phyloP scores from a whole-genome alignment of 1,140 invertebrate species.

The Idris sp. region DNA sequence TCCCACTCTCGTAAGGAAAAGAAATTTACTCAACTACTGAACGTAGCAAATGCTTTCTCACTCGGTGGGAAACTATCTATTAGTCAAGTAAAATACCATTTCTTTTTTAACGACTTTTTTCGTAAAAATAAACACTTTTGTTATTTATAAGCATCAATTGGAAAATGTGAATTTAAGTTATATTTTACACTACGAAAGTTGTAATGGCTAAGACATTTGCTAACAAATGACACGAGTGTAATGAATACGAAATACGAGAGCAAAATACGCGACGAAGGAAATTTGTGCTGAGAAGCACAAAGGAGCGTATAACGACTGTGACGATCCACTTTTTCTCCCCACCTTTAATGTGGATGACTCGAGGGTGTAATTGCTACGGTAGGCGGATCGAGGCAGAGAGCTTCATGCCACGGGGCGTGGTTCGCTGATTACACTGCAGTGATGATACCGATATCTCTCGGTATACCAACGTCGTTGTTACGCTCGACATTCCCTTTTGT shows the following conservation, averaged over 20 bases:
- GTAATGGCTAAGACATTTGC: slow-evolving; percentile 14
- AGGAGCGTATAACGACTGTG: slow-evolving; percentile 53
- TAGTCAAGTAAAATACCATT: too few relatives aligned
- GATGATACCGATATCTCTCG: slow-evolving; percentile 59
- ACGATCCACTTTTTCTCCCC: slow-evolving; percentile 55
- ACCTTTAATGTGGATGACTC: slow-evolving; percentile 60
- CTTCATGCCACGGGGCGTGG: slow-evolving; percentile 61
- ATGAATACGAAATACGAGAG: slow-evolving; percentile 48
- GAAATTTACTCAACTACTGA: too few relatives aligned
- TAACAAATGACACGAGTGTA: slow-evolving; percentile 27
- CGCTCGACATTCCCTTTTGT: slow-evolving; percentile 39
- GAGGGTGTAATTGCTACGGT: slow-evolving; percentile 62
- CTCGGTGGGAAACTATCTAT: too few relatives aligned
- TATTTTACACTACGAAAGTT: too few relatives aligned
- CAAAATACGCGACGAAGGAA: slow-evolving; percentile 39
- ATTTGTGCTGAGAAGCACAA: slow-evolving; percentile 57
- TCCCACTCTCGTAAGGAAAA: too few relatives aligned
- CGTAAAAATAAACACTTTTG: too few relatives aligned
- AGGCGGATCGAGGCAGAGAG: slow-evolving; percentile 58
- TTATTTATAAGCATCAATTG: too few relatives aligned
- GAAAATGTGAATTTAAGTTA: too few relatives aligned
- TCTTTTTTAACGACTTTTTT: too few relatives aligned
- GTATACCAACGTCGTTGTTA: slow-evolving; percentile 28
- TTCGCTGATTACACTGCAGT: slow-evolving; percentile 59
- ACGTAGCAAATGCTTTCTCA: too few relatives aligned